Evolutionary conservation across 2,113 vertebrate genomes (phyloP), one percentile per base, ranked within the genome.

Genomic region (Speoplatyrhinus poulsoni): DNA sequence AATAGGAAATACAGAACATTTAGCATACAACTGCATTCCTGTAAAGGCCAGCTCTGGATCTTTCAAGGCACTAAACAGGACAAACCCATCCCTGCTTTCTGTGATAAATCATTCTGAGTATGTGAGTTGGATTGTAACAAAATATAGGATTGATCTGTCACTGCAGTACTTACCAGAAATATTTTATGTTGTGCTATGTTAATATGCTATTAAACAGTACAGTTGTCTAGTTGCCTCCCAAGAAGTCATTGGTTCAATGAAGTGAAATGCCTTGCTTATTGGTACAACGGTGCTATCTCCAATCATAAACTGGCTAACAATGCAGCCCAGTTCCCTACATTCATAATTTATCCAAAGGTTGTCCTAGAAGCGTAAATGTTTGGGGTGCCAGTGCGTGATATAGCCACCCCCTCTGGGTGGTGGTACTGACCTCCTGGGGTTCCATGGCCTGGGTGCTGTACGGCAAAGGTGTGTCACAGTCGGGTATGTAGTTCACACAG

Each of bases 401-500:
- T 10, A 26, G 33, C 57, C 64, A 67, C 57, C 65, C 69, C 62
- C 68, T 72, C 64, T 56, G 70, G 72, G 36, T 73, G 66, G 52
- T 62, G 70, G 48, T 61, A 80, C 89, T 88, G 72, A 93, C 93
- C 91, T 91, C 81, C 12, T 84, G 82, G 0, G 82, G 74, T 49
- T 87, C 83, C 61, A 85, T 83, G 26, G 56, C 55, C 3, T 75
- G 87, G 68, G 75, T 83, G 0, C 53, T 85, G 69, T 93, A 90
- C 16, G 87, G 89, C 79, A 94, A 83, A 33, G 88, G 76, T 4
- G 59, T 54, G 59, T 95, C 85, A 47, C 96, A 98, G 87, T 83
- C 90, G 0, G 93, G 95, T 81, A 96, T 95, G 88, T 93, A 93
- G 69, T 73, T 75, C 8, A 84, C 78, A 60, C 96, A 98, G 77